Conservation (phyloP, 2,113 vertebrate genomes). For the Rattus rattus region DNA sequence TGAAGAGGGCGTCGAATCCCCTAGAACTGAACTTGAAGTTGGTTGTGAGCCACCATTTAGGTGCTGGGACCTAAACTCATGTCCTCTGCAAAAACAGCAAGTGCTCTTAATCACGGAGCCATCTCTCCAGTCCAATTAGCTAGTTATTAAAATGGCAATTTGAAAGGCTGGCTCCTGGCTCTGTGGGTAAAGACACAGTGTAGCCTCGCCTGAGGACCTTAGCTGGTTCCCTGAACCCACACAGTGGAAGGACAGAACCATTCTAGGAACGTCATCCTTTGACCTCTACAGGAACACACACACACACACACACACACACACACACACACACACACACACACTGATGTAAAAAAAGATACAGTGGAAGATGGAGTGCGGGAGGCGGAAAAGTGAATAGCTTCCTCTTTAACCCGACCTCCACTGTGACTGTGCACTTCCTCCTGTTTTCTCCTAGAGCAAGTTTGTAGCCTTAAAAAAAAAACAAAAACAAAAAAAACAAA, state of each 20-base stretch:
- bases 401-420: neutral
- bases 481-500: neutral
- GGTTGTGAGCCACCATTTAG: neutral
- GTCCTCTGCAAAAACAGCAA: neutral
- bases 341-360: neutral
- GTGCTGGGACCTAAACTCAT: neutral
- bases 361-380: neutral
- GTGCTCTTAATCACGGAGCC: neutral
- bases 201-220: neutral
- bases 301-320: neutral
- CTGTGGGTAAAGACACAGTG: neutral
- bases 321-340: neutral
- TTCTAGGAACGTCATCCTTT: neutral
- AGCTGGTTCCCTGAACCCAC: neutral
- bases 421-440: neutral
- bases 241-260: neutral
- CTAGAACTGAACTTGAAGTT: neutral
- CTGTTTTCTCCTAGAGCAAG: slow-evolving; percentile 2
- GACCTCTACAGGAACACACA: neutral
- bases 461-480: neutral
- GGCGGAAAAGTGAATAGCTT: neutral
- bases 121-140: neutral
- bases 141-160: neutral
- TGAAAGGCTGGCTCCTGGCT: neutral
- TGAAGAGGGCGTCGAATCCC: neutral